Base-by-base conservation (phyloP, 2,888 invertebrate genomes). In the Pseudococcus jackbeardsleyi region DNA sequence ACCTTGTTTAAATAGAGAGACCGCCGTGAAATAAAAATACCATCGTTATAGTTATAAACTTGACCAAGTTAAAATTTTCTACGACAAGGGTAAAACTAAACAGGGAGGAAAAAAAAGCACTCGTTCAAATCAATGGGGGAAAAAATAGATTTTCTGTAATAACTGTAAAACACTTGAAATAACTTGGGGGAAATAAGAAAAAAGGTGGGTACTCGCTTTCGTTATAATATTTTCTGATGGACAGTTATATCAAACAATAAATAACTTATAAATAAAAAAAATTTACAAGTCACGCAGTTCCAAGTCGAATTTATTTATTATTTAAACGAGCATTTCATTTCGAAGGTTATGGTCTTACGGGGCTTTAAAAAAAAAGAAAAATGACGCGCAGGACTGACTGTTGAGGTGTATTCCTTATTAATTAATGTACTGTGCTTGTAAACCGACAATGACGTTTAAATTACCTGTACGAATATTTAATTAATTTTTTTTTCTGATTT, bases 161-260 rank as follows among this genome's bases (percentile, higher is more conserved):
- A 72, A 72, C 26, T 33, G 11, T 72, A 72, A 72, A 33, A 26
- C 68, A 72, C n/a, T 72, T 72, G 0, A 33, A 72, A 33, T 26
- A 33, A 72, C 68, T 72, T 33, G 68, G 26, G 26, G 3, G 3
- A 33, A 33, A 33, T 2, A 72, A 26, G 33, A 72, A 72, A 72
- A 72, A 12, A 64, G 19, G 68, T 72, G 15, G 68, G 15, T n/a
- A 59, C 7, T 59, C 50, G 50, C 50, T 50, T 50, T 50, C 15
- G 15, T 50, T 17, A 50, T 59, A 59, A 59, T 59, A 19, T 59
- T 59, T 59, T 59, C 59, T 15, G 15, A 59, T 59, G 19, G 46
- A 79, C 79, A 79, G 42, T 77, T 33, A 33, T 79, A 79, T 79
- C 79, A 79, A 79, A 79, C 79, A 79, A 42, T 79, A 11, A 42